Base-by-base conservation (phyloP, 2,113 vertebrate genomes). In the Pampusana beccarii region DNA sequence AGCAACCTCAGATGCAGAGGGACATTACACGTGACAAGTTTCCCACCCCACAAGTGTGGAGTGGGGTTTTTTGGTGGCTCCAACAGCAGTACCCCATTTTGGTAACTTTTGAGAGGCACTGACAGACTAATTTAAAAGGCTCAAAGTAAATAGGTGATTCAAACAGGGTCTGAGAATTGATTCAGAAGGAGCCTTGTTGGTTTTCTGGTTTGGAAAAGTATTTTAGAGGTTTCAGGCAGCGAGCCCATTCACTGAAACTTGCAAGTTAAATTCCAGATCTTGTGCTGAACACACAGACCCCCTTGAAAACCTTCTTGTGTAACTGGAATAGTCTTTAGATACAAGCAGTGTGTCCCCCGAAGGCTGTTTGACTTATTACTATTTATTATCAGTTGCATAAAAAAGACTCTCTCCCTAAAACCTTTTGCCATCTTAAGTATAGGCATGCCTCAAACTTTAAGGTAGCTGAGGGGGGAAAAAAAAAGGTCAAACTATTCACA, bases 191-290 rank as follows among this genome's bases (percentile, higher is more conserved):
- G 28, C 38, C 51, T 33, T 80, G 53, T 23, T 73, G 88, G 75
- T 50, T 94, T 81, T 80, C 69, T 64, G 75, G 56, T 79, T 93
- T 94, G 61, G 57, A 83, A 80, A 86, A 86, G 53, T n/a, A 60
- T 84, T 88, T 77, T 25, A 88, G 82, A 73, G 51, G 71, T 88
- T 94, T 92, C 0, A 24, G 88, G 80, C 85, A 74, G 26, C 79
- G 13, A 18, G 26, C 66, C 71, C 82, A 40, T 17, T 86, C 75
- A 78, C 10, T 20, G 67, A 33, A 82, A 44, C 38, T 11, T 42
- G 28, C 34, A n/a, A 62, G 34, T 61, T 56, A 60, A 92, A 65
- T 3, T 8, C 38, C 74, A 81, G n/a, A 54, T 26, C 40, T 80
- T 46, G 64, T 77, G 65, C 19, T 77, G 44, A 93, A 80, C 40